These are phyloP conservation scores for Drosophila arawakana DNA, from an alignment of 1,140 invertebrate genomes.

Conservation along the genomic window DNA sequence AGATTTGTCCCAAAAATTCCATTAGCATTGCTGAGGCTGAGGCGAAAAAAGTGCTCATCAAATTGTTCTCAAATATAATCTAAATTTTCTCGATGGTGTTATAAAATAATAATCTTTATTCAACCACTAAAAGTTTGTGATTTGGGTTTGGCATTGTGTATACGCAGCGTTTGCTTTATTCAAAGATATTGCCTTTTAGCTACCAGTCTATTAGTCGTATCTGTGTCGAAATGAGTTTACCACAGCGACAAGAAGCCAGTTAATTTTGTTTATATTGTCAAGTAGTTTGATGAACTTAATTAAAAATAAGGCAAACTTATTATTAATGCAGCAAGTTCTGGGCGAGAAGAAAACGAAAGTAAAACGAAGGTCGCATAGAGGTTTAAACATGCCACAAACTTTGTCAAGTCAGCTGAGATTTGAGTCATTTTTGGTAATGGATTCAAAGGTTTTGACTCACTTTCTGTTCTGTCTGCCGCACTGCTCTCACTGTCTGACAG, in stretches of 20 bases:
- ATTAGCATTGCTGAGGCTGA: background rate
- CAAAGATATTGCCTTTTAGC: constrained; percentile 6
- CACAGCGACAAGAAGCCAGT: constrained; percentile 42
- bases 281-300: constrained; percentile 80
- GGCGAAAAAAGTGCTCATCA: background rate
- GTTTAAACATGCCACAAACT: constrained; percentile 45
- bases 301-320: constrained; percentile 75
- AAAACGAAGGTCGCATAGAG: constrained; percentile 30
- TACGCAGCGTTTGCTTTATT: constrained; percentile 8
- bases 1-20: background rate
- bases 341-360: background rate
- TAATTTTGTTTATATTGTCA: constrained; percentile 77
- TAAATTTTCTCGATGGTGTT: background rate
- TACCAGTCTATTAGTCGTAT: constrained; percentile 26
- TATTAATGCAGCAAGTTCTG: constrained; percentile 61
- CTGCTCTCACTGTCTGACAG: background rate
- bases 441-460: constrained; percentile 28
- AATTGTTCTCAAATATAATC: background rate
- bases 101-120: constrained; percentile 21
- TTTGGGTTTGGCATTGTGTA: constrained; percentile 20
- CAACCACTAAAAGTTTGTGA: constrained; percentile 13
- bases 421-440: constrained; percentile 13
- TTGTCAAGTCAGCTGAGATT: constrained; percentile 41
- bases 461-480: background rate
- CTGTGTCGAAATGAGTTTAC: constrained; percentile 29